phyloP scores from a whole-genome alignment of 2,113 vertebrate genomes.

The Sigmodon hispidus region DNA sequence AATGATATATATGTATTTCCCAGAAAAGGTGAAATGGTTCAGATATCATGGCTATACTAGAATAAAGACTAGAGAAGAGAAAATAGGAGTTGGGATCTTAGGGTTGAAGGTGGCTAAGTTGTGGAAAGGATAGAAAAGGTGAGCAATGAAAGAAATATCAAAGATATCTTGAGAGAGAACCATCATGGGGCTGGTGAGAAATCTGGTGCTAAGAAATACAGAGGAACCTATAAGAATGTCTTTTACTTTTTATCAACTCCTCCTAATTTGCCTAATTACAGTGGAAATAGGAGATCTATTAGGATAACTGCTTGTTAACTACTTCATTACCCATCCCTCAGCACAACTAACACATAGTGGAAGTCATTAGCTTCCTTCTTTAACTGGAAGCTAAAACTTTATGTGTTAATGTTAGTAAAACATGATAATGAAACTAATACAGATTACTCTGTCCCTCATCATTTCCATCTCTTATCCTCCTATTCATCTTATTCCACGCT shows the following conservation, averaged over 20 bases:
- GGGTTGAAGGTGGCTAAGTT: too few species aligned
- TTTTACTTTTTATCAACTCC: background rate
- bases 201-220: too few species aligned
- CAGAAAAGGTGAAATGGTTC: too few species aligned
- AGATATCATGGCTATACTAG: too few species aligned
- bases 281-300: background rate
- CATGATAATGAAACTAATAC: background rate
- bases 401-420: background rate
- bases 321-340: background rate
- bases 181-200: too few species aligned
- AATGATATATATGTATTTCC: too few species aligned
- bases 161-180: too few species aligned
- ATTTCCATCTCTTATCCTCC: background rate
- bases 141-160: too few species aligned
- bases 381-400: background rate
- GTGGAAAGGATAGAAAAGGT: too few species aligned
- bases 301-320: background rate
- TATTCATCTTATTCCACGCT: background rate
- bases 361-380: background rate
- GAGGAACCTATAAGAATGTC: too few species aligned
- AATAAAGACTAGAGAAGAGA: too few species aligned
- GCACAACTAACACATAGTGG: background rate
- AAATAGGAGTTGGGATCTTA: too few species aligned
- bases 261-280: background rate
- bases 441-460: background rate